Evolutionary conservation across 2,888 invertebrate genomes (phyloP), one percentile per base, ranked within the genome.

Genomic region (Ectemnius continuus): DNA sequence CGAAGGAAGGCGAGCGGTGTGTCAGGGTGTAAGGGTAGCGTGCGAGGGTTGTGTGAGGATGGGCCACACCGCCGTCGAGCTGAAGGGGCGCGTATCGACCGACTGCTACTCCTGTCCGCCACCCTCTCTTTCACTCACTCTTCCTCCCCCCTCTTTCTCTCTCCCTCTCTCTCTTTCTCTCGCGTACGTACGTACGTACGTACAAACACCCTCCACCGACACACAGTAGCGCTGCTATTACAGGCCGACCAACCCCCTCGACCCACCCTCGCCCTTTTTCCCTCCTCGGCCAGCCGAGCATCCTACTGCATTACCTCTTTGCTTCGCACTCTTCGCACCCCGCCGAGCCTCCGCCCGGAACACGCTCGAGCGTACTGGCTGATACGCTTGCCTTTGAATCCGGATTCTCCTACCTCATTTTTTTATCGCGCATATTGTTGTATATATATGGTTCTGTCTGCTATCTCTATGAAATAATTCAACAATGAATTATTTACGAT

Each of bases 41-140:
- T 65, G 67, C 59, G 48, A 46, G 36, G 71, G 68, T 59, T 56
- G 57, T 57, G 67, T 66, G 72, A 76, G 79, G 76, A 69, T 73
- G 74, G 70, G 76, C 75, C 79, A 79, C 73, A 74, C 67, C 66
- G 74, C 81, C 68, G 85, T 80, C 84, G 80, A 36, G 36, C 82
- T 84, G 72, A 84, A 81, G 81, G 86, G 86, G 84, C 83, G 84
- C 80, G 80, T 86, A 86, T 86, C 86, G 86, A 86, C 85, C 86
- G 79, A 82, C 82, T 80, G 75, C 58, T 70, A 62, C 84, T 79
- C 76, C 75, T 73, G 74, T 63, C 74, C 81, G 68, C 75, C 73
- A 23, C 23, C 2, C 23, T 23, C 23, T 23, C 73, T 75, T 70
- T 76, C 76, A n/a, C n/a, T 23, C 23, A 20, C 20, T 23, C 75